phyloP scores from a whole-genome alignment of 2,888 invertebrate species.

The Eupithecia pulchellata region DNA sequence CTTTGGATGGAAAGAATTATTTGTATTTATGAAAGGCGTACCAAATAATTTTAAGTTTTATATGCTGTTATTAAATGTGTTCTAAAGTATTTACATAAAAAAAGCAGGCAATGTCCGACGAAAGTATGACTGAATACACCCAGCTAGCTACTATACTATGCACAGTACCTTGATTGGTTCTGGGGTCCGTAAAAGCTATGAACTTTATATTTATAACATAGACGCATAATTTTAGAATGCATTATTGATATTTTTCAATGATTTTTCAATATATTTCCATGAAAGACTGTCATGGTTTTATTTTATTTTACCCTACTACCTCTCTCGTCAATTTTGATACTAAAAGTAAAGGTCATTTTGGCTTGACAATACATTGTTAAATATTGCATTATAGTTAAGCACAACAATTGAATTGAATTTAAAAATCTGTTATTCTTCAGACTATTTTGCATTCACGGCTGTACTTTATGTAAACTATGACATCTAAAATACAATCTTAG shows the following conservation, averaged over 20 bases:
- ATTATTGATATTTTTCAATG: background rate
- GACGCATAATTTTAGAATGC: background rate
- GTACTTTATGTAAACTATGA: background rate
- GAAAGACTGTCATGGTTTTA: background rate
- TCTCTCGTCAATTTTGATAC: background rate
- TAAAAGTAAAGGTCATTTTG: background rate
- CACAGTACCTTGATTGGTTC: background rate
- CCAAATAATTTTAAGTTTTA: too few relatives aligned
- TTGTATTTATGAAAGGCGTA: too few relatives aligned
- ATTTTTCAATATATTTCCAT: background rate
- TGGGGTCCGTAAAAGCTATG: background rate
- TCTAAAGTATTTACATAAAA: too few relatives aligned
- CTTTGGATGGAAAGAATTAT: too few relatives aligned
- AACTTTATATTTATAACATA: background rate
- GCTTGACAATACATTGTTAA: background rate
- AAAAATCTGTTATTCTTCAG: background rate
- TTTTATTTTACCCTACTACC: background rate
- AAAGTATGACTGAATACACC: too few relatives aligned
- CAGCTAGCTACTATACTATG: too few relatives aligned
- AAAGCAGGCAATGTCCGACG: too few relatives aligned
- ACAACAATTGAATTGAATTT: slow-evolving; percentile 1
- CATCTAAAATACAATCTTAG: slow-evolving; percentile 6
- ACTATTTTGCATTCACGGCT: background rate
- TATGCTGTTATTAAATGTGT: too few relatives aligned
- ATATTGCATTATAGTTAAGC: background rate